Evolutionary conservation across 2,113 vertebrate species (phyloP).

Genomic region (Sigmodon hispidus): DNA sequence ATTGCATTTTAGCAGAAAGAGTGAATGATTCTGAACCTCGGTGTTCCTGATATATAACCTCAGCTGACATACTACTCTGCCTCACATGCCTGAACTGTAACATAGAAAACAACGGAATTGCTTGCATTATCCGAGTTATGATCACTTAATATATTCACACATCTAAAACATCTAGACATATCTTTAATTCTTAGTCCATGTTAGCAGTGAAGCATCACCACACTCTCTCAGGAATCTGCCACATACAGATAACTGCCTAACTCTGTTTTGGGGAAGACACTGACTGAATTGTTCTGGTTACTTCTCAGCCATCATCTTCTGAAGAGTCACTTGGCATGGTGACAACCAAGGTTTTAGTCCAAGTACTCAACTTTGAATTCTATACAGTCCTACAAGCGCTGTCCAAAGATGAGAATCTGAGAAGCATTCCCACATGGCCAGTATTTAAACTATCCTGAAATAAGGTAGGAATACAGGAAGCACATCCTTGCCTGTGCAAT

Average conservation of each 20-base stretch:
- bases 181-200: background rate
- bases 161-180: background rate
- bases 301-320: background rate
- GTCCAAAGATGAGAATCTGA: background rate
- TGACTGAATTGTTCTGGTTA: background rate
- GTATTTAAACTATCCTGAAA: background rate
- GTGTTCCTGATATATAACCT: background rate
- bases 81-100: background rate
- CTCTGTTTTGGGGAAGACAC: background rate
- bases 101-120: background rate
- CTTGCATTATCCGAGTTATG: background rate
- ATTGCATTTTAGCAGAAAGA: background rate
- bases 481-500: background rate
- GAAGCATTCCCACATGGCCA: too few relatives aligned
- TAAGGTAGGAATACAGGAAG: background rate
- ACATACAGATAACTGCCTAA: background rate
- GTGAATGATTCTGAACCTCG: background rate
- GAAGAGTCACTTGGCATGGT: background rate
- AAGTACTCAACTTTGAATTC: background rate
- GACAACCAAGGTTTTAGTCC: background rate
- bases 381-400: background rate
- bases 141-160: background rate
- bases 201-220: background rate
- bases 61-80: background rate
- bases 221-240: background rate